Percentiles rank a stretch among this genome's conserved stretches.
These are phyloP conservation scores for Nasonia giraulti DNA, from an alignment of 1,140 invertebrate species.

Conservation along the genomic window DNA sequence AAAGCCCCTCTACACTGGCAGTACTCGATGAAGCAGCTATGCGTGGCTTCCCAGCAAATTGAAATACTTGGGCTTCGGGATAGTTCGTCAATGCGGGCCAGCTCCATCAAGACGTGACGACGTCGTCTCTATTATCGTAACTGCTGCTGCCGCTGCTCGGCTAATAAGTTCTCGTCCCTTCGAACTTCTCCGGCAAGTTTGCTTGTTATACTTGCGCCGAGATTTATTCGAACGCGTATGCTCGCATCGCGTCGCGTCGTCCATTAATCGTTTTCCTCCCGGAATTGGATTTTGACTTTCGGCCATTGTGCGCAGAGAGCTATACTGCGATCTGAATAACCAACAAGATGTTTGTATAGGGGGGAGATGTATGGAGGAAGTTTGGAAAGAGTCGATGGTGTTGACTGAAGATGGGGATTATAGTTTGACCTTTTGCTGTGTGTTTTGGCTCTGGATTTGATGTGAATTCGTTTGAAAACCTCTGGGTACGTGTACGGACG, in stretches of 20 bases:
- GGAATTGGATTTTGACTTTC: constrained; percentile 33
- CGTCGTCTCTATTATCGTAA: constrained; percentile 17
- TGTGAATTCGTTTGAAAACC: neutral
- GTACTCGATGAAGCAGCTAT: neutral
- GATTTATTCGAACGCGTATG: constrained; percentile 21
- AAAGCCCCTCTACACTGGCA: neutral
- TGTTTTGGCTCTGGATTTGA: no score
- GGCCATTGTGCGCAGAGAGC: constrained; percentile 4
- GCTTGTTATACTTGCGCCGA: constrained; percentile 22
- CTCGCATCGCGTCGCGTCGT: neutral
- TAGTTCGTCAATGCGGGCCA: constrained; percentile 30
- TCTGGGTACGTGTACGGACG: no score
- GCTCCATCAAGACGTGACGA: neutral
- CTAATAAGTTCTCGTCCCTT: constrained; percentile 28
- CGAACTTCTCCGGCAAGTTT: constrained; percentile 9
- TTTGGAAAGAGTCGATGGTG: constrained; percentile 16
- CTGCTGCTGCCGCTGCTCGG: neutral
- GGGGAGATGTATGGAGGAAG: neutral
- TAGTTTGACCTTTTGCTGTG: constrained; percentile 8
- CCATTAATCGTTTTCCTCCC: neutral
- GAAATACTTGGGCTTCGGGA: constrained; percentile 35
- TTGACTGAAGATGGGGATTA: neutral
- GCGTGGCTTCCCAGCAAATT: constrained; percentile 33
- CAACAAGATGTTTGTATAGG: neutral
- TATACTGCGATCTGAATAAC: neutral